Base-by-base conservation (phyloP, 2,113 vertebrate genomes). In the Indicator indicator region DNA sequence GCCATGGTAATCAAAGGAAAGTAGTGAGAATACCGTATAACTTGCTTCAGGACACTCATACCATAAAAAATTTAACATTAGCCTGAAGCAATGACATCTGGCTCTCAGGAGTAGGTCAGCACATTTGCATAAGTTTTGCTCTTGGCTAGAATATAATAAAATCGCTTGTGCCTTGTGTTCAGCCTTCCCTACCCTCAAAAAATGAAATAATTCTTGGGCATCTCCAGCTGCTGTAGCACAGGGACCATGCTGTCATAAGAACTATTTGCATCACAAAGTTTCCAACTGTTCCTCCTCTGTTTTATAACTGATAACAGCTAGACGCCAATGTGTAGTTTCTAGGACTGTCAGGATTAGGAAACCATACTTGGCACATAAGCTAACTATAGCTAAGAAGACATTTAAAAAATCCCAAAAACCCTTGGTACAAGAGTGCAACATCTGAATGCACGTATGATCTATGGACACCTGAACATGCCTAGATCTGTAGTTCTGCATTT, bases 21-120 rank as follows among this genome's bases (percentile, higher is more conserved):
- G 75, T 46, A 87, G 73, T 50, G 60, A 83, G 50, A 95, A 77
- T 81, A 75, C 24, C 33, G 77, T 77, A 16, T 71, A 52, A 85
- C 79, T 95, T 90, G 88, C 95, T 95, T 38, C 30, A 90, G 86
- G 83, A 96, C 67, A 86, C 52, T 97, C 87, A 86, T 52, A 95
- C 80, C 83, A 95, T 87, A 94, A 96, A 97, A 95, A 91, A 94
- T 62, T 83, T 93, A 96, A 84, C 83, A 90, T 92, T 92, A 94
- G 85, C 90, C 94, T 90, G 55, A 93, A 94, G 94, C 92, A 96
- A 75, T 91, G 88, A 91, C 93, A 96, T 95, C 95, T 97, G 95
- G 91, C 91, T 89, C 79, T 94, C 82, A 85, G 88, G 79, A 95
- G 87, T 68, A 97, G 95, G 94, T 97, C 94, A 97, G 92, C 65